Percentiles rank a stretch among this genome's conserved stretches.
phyloP scores from a whole-genome alignment of 2,888 invertebrate species.

The Lordiphosa andalusiaca region DNA sequence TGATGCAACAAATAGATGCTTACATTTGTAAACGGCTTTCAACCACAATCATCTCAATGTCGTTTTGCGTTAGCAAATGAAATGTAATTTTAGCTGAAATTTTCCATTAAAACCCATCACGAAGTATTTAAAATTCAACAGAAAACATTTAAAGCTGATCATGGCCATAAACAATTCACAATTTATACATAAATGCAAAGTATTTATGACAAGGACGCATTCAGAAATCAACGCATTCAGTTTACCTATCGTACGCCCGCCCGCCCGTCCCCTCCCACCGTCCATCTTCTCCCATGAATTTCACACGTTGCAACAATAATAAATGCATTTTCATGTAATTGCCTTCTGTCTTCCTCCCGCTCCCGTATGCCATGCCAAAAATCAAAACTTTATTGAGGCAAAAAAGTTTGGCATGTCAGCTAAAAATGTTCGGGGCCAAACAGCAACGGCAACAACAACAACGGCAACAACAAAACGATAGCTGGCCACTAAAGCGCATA shows the following conservation, averaged over 20 bases:
- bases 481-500: conserved; percentile 52
- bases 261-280: background rate
- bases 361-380: conserved; percentile 30
- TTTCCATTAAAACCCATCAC: conserved; percentile 32
- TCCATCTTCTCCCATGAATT: conserved; percentile 18
- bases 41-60: no score
- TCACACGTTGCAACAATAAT: conserved; percentile 47
- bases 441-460: conserved; percentile 27
- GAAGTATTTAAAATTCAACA: conserved; percentile 24
- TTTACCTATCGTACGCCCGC: background rate
- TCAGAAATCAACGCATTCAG: conserved; percentile 14
- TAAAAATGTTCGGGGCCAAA: conserved; percentile 45
- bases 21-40: no score
- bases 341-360: conserved; percentile 17
- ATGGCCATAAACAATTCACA: conserved; percentile 28
- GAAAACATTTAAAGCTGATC: conserved; percentile 26
- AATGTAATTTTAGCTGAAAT: no score
- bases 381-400: conserved; percentile 59
- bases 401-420: conserved; percentile 62
- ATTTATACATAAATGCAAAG: conserved; percentile 14
- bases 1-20: no score
- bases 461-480: conserved; percentile 24
- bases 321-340: conserved; percentile 65
- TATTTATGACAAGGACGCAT: conserved; percentile 30
- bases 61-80: no score